Percentiles rank a stretch among this genome's conserved stretches.
phyloP scores from a whole-genome alignment of 2,797 vertebrate species.

The Poeciliopsis infans region DNA sequence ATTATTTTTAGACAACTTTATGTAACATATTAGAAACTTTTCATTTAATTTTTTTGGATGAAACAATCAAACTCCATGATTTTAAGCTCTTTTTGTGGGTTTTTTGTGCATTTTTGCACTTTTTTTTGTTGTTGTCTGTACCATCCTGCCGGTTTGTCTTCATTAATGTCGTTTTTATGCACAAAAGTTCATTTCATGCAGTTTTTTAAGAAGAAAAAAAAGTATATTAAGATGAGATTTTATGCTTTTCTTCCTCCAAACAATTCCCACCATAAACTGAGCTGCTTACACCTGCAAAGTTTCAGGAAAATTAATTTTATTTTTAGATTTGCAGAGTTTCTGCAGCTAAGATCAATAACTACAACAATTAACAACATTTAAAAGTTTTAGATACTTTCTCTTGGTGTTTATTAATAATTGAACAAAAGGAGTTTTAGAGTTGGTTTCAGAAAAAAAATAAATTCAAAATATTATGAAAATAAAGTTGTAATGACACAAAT shows the following conservation, averaged over 20 bases:
- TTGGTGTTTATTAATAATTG: not conserved
- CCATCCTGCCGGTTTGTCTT: constrained; percentile 19
- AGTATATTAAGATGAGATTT: not conserved
- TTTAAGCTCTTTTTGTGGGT: constrained; percentile 43
- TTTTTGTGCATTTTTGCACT: not conserved
- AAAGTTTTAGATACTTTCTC: not conserved
- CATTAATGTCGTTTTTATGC: constrained; percentile 2
- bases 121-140: constrained; percentile 5
- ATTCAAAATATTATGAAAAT: too few species aligned
- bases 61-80: constrained; percentile 31
- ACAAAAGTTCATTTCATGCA: constrained; percentile 1
- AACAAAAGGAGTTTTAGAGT: too few species aligned
- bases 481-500: too few species aligned
- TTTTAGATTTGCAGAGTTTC: not conserved
- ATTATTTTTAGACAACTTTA: constrained; percentile 50
- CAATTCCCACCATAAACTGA: not conserved
- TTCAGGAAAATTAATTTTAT: not conserved
- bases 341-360: not conserved
- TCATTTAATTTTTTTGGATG: constrained; percentile 40
- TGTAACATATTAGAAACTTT: constrained; percentile 65
- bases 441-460: too few species aligned
- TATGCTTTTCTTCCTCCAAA: not conserved
- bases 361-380: not conserved
- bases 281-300: not conserved
- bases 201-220: not conserved